A percentile compares a stretch with the other conserved stretches of the same genome.
Conservation (phyloP, 2,113 vertebrate genomes). For the Athene noctua region DNA sequence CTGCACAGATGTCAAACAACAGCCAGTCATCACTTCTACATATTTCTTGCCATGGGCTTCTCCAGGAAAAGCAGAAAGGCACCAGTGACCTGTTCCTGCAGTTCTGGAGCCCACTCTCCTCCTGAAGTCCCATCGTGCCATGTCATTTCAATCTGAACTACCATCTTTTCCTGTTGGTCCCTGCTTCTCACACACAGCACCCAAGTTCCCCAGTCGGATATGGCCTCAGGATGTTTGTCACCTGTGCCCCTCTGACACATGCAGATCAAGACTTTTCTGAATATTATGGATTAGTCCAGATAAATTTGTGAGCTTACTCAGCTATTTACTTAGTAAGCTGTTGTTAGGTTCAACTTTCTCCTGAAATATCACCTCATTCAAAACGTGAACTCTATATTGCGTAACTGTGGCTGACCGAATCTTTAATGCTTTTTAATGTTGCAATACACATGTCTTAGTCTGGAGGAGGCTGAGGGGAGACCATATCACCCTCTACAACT, state of each 20-base stretch:
- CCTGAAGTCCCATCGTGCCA: not conserved
- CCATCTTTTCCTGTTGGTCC: not conserved
- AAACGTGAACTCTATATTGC: not conserved
- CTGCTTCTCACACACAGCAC: not conserved
- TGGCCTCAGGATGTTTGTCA: not conserved
- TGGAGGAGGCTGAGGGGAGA: no score
- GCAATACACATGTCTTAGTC: not conserved
- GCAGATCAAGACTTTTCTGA: not conserved
- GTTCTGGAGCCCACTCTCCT: not conserved
- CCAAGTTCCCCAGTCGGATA: not conserved
- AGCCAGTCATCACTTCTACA: not conserved
- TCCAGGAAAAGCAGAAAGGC: not conserved
- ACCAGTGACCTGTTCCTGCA: not conserved
- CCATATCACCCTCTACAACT: no score
- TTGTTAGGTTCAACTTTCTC: not conserved
- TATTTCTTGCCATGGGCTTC: not conserved
- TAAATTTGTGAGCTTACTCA: not conserved
- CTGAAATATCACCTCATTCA: not conserved
- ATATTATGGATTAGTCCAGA: not conserved
- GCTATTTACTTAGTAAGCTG: not conserved
- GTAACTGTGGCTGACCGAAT: not conserved
- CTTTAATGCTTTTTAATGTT: not conserved
- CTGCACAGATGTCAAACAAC: not conserved
- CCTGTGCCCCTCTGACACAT: not conserved
- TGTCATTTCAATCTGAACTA: not conserved